Conservation (phyloP, 2,888 invertebrate species). For the Pemphredon lugubris region DNA sequence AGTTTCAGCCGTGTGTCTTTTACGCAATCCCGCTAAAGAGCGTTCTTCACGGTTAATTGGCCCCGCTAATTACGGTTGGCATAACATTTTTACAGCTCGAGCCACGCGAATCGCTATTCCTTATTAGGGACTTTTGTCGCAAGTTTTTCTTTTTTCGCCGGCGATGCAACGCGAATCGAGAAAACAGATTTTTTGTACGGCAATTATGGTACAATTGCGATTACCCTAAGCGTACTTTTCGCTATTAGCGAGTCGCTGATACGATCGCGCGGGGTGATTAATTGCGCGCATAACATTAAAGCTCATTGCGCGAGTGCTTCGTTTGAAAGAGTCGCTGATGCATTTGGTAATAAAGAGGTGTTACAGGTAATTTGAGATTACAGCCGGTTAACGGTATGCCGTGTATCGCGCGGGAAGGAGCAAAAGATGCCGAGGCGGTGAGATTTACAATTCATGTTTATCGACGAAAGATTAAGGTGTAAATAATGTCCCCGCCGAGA, state of each 20-base stretch:
- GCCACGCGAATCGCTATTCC: background rate
- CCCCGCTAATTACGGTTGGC: background rate
- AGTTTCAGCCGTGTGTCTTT: too few species aligned
- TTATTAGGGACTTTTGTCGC: too few species aligned
- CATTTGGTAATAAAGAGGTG: conserved; percentile 1
- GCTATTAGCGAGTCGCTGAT: conserved; percentile 1
- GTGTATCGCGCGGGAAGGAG: background rate
- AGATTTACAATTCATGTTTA: background rate
- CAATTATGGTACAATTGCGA: background rate
- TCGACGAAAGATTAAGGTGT: too few species aligned
- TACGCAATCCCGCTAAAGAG: too few species aligned
- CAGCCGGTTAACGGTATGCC: background rate
- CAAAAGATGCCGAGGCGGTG: background rate
- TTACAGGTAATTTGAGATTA: background rate
- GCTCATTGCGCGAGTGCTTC: conserved; percentile 5
- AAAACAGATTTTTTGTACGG: background rate
- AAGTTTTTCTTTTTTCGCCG: too few species aligned
- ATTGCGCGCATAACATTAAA: conserved; percentile 1
- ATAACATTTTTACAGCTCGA: background rate
- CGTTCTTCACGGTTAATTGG: too few species aligned
- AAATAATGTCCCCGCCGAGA: too few species aligned
- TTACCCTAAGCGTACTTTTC: background rate
- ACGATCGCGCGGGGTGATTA: background rate
- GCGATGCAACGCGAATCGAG: too few species aligned
- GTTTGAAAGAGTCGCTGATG: background rate